Conservation (phyloP, 2,113 vertebrate genomes). For the Mesoclemmys tuberculata region DNA sequence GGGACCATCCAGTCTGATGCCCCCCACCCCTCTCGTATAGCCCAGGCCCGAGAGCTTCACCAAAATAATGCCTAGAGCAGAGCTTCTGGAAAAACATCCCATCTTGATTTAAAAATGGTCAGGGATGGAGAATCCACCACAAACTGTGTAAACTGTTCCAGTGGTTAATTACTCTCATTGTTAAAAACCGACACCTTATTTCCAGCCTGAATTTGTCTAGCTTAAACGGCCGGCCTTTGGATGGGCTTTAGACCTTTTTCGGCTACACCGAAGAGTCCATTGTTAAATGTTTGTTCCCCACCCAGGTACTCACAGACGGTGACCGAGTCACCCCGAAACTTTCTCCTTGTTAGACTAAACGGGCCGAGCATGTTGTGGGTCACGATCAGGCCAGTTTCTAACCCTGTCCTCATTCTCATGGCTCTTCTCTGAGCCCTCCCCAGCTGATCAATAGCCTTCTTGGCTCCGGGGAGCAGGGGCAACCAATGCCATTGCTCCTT, state of each 20-base stretch:
- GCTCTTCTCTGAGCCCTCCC: neutral
- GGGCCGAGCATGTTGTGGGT: no score
- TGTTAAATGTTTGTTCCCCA: neutral
- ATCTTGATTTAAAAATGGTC: neutral
- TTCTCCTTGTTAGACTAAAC: neutral
- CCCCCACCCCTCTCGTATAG: fast-evolving
- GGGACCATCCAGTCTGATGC: neutral
- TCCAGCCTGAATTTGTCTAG: neutral
- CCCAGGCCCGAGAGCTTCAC: neutral
- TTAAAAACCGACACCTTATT: neutral
- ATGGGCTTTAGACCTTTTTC: neutral
- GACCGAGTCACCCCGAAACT: neutral
- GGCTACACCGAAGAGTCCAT: neutral
- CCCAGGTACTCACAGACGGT: neutral
- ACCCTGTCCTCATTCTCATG: no score
- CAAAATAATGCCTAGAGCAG: neutral
- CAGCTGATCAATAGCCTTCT: neutral
- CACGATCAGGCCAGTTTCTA: no score
- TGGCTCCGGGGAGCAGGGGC: neutral
- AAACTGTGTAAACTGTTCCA: neutral
- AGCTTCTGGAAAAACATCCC: neutral
- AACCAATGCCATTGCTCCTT: neutral
- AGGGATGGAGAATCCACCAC: neutral
- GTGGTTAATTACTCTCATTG: neutral
- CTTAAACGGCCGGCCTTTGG: neutral